These are phyloP conservation scores for Lymantria dispar DNA, from an alignment of 2,888 invertebrate genomes.

Conservation along the genomic window DNA sequence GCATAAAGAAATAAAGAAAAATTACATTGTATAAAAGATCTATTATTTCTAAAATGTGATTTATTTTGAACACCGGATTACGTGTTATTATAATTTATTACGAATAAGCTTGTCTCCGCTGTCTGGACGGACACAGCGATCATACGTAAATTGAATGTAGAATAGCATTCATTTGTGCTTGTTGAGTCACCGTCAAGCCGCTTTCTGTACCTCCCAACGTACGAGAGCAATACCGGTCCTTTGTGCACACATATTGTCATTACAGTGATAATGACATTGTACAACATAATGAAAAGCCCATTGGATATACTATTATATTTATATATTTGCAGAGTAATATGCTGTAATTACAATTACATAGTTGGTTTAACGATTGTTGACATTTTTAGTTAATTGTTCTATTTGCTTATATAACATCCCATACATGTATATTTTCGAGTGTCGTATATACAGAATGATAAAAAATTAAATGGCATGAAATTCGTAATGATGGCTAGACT, in stretches of 20 bases:
- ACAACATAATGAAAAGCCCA: constrained; percentile 6
- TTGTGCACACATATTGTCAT: constrained; percentile 20
- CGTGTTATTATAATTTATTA: constrained; percentile 27
- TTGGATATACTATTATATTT: constrained; percentile 11
- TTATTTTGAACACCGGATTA: too few relatives aligned
- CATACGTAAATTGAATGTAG: constrained; percentile 65
- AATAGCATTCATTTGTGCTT: constrained; percentile 58
- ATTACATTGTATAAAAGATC: too few relatives aligned
- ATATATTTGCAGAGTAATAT: constrained; percentile 5
- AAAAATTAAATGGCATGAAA: too few relatives aligned
- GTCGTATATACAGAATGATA: too few relatives aligned
- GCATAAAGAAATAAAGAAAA: too few relatives aligned
- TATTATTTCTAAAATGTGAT: too few relatives aligned
- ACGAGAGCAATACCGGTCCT: constrained; percentile 33
- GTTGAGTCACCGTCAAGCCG: constrained; percentile 65
- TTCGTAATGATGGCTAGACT: too few relatives aligned
- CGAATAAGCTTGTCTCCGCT: constrained; percentile 48
- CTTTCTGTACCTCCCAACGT: constrained; percentile 46
- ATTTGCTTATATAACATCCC: too few relatives aligned
- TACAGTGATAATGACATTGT: constrained; percentile 23
- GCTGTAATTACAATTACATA: too few relatives aligned
- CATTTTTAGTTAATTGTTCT: not conserved
- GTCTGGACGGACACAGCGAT: constrained; percentile 22
- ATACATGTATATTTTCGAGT: too few relatives aligned
- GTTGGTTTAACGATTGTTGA: not conserved